A percentile compares a stretch with the other conserved stretches of the same genome.
Evolutionary conservation across 2,888 invertebrate genomes (phyloP).

Genomic region (Chalcis sispes): DNA sequence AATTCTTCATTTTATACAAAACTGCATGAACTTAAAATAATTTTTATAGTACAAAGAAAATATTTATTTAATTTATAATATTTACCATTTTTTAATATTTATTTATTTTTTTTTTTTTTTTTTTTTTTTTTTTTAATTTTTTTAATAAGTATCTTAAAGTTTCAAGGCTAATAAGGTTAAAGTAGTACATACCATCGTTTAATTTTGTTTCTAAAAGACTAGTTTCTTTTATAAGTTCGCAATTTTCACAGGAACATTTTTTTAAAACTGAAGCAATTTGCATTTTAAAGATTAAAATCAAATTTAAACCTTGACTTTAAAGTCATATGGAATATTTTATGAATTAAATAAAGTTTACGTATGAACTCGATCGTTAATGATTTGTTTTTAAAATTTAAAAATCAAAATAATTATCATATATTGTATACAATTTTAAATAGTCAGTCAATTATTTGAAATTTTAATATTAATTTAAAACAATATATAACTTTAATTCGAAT

Average conservation of each 20-base stretch:
- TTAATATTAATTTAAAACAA: no score
- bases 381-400: conserved; percentile 45
- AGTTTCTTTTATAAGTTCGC: conserved; percentile 24
- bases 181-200: conserved; percentile 44
- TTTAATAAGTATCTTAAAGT: neutral
- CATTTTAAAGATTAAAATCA: conserved; percentile 16
- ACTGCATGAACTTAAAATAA: no score
- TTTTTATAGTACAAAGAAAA: neutral
- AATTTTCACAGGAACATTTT: conserved; percentile 33
- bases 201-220: conserved; percentile 9
- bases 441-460: no score
- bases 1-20: no score
- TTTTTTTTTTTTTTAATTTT: neutral
- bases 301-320: conserved; percentile 26
- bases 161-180: conserved; percentile 44
- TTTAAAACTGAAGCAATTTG: conserved; percentile 45
- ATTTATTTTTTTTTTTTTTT: neutral
- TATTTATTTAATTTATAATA: neutral
- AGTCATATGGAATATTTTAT: neutral
- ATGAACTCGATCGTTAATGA: conserved; percentile 41
- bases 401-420: no score
- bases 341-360: conserved; percentile 7
- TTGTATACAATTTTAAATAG: no score
- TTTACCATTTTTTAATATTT: neutral
- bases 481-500: no score